Percentiles rank a stretch among this genome's conserved stretches.
Conservation (phyloP, 2,113 vertebrate species). For the Dipodomys stephensi region DNA sequence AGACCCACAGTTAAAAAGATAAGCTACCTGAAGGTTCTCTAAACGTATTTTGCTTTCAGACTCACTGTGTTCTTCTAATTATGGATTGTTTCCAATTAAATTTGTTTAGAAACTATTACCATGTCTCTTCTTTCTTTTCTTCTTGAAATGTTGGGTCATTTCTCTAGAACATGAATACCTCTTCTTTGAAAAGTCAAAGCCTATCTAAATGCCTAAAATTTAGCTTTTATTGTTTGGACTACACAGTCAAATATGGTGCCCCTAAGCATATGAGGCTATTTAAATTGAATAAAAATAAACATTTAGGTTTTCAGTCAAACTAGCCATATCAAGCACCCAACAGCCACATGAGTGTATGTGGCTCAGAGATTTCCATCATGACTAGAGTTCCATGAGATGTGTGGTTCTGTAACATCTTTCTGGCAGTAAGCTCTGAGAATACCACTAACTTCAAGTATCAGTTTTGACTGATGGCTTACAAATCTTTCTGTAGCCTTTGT, state of each 20-base stretch:
- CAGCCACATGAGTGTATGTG: background rate
- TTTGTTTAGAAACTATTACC: conserved; percentile 8
- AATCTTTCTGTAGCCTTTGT: background rate
- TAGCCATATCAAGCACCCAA: background rate
- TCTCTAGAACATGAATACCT: conserved; percentile 30
- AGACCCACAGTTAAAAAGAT: background rate
- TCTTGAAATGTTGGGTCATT: background rate
- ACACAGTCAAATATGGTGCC: background rate
- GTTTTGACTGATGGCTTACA: background rate
- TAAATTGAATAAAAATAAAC: background rate
- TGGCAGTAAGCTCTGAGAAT: background rate
- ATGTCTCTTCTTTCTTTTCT: background rate
- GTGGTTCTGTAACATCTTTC: background rate
- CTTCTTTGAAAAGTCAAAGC: conserved; percentile 1
- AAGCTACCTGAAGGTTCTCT: background rate
- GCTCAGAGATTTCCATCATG: background rate
- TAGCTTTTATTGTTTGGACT: background rate
- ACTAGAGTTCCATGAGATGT: background rate
- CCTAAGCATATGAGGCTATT: background rate
- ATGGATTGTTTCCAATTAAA: background rate
- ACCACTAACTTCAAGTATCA: background rate
- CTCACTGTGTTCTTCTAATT: background rate
- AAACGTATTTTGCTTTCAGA: background rate
- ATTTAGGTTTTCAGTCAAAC: background rate
- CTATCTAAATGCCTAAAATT: background rate